Percentiles rank a stretch among this genome's conserved stretches.
Conservation (phyloP, 53 echinoderm and acorn worm species). For the Patiria pectinifera region DNA sequence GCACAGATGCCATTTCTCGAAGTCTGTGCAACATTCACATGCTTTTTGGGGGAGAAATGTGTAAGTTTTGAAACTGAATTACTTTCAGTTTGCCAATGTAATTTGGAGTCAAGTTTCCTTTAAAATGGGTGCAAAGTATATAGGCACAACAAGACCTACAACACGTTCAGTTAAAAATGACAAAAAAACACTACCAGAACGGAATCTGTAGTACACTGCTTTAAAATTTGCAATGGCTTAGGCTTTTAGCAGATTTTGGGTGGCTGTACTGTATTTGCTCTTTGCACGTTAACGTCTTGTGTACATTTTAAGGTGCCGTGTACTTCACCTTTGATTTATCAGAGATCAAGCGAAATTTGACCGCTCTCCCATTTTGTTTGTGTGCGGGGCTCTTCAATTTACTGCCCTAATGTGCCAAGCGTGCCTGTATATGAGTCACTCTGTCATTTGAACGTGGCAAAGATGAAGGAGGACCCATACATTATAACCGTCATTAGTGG, state of each 20-base stretch:
- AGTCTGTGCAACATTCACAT: too few species aligned
- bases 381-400: background rate
- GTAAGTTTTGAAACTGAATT: background rate
- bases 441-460: background rate
- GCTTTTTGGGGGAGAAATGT: background rate
- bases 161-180: too few species aligned
- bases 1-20: too few species aligned
- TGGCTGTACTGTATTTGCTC: background rate
- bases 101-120: too few species aligned
- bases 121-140: too few species aligned
- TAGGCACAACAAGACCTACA: too few species aligned
- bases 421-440: background rate
- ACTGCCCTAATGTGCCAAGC: constrained; percentile 1
- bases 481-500: too few species aligned
- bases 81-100: too few species aligned
- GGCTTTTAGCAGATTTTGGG: too few species aligned
- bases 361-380: background rate
- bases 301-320: background rate
- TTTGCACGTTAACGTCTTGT: background rate
- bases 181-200: too few species aligned
- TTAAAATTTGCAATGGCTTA: too few species aligned
- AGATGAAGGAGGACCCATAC: background rate
- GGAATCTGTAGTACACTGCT: too few species aligned
- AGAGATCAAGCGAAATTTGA: background rate
- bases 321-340: background rate